Conservation (phyloP, 2,113 vertebrate species). For the Uria lomvia region DNA sequence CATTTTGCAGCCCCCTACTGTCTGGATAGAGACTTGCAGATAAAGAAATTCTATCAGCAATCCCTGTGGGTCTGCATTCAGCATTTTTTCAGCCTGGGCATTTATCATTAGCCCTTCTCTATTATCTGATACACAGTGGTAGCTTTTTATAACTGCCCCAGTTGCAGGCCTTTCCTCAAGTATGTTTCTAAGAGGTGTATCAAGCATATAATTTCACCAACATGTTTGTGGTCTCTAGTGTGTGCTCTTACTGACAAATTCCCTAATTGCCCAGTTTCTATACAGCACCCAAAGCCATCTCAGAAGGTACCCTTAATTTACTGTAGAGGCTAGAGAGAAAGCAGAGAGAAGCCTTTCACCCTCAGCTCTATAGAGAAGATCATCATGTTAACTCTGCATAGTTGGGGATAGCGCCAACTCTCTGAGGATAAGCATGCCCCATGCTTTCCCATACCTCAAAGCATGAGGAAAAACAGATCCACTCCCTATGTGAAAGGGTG, state of each 20-base stretch:
- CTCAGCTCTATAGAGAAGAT: background rate
- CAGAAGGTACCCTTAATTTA: background rate
- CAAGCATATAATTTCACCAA: background rate
- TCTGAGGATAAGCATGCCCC: conserved; percentile 43
- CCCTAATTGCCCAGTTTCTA: background rate
- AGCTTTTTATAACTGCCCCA: background rate
- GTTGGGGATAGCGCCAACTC: background rate
- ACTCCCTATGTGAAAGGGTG: background rate
- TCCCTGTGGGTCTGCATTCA: background rate
- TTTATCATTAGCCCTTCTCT: background rate
- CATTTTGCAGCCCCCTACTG: conserved; percentile 2
- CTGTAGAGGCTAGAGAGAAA: background rate
- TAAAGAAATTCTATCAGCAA: background rate
- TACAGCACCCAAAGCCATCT: background rate
- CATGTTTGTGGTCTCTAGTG: background rate
- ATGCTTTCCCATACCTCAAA: conserved; percentile 6
- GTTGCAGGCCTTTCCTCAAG: background rate
- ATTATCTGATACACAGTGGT: background rate
- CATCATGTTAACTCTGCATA: background rate
- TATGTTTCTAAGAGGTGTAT: background rate
- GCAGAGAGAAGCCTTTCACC: background rate
- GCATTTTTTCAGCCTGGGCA: background rate
- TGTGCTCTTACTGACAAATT: background rate
- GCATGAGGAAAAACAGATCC: conserved; percentile 37
- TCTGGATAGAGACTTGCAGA: background rate